phyloP scores from a whole-genome alignment of 2,797 vertebrate genomes.

The Anguilla obscura region DNA sequence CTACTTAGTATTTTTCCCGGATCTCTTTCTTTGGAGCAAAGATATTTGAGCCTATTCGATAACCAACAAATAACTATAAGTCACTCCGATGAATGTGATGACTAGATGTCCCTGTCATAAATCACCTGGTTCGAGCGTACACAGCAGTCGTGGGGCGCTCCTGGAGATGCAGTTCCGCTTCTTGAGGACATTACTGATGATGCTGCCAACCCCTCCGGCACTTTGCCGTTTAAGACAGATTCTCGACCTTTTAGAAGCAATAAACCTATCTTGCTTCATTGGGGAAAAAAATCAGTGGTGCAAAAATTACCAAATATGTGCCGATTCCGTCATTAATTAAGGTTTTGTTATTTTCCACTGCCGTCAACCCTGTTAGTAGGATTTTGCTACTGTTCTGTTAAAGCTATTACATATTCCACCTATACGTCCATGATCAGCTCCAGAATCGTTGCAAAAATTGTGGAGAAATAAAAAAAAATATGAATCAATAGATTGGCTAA shows the following conservation, averaged over 20 bases:
- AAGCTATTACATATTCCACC: not conserved
- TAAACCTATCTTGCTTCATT: slow-evolving; percentile 83
- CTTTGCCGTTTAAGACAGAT: slow-evolving; percentile 74
- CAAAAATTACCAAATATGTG: not conserved
- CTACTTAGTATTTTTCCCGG: not conserved
- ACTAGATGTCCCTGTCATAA: not conserved
- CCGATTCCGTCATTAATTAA: slow-evolving; percentile 5
- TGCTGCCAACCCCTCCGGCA: slow-evolving; percentile 84
- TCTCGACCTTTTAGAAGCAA: slow-evolving; percentile 80
- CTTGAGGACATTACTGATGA: slow-evolving; percentile 94
- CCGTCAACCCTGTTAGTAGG: not conserved
- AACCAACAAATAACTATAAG: not conserved
- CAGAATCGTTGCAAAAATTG: slow-evolving; percentile 13
- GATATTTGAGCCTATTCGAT: not conserved
- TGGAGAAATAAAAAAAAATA: not conserved
- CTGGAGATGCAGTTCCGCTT: slow-evolving; percentile 92
- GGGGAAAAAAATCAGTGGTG: slow-evolving; percentile 21
- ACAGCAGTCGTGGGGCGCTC: slow-evolving; percentile 91
- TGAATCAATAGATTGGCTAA: not conserved
- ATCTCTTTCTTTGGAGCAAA: too few relatives aligned
- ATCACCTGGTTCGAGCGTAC: slow-evolving; percentile 96
- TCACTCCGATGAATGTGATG: not conserved
- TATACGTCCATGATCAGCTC: not conserved
- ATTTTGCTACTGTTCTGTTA: not conserved
- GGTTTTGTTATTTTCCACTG: not conserved